phyloP scores from a whole-genome alignment of 1,140 invertebrate species.

The Orius insidiosus region DNA sequence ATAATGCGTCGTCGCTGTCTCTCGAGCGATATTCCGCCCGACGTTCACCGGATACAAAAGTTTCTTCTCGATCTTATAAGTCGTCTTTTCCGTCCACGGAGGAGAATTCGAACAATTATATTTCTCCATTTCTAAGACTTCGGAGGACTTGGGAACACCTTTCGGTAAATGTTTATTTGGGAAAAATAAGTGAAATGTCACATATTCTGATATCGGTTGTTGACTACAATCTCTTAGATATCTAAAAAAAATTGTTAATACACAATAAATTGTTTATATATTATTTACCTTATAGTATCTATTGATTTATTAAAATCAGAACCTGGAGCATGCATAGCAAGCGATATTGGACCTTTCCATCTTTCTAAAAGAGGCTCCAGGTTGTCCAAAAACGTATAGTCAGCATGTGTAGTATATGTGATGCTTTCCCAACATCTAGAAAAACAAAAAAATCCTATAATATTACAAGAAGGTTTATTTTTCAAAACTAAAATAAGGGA shows the following conservation, averaged over 20 bases:
- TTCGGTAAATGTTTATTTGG: slow-evolving; percentile 67
- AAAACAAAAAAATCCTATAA: neutral
- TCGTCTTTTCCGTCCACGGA: slow-evolving; percentile 48
- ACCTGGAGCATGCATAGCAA: slow-evolving; percentile 50
- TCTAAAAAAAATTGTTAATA: slow-evolving; percentile 16
- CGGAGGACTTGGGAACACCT: slow-evolving; percentile 47
- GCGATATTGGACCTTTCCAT: slow-evolving; percentile 48
- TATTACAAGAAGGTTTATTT: neutral
- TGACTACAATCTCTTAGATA: slow-evolving; percentile 36
- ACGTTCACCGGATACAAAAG: slow-evolving; percentile 77
- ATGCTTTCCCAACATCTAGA: slow-evolving; percentile 67
- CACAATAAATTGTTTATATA: neutral
- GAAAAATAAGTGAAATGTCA: slow-evolving; percentile 77
- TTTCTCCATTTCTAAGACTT: slow-evolving; percentile 35
- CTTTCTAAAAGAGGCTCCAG: slow-evolving; percentile 59
- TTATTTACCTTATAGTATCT: slow-evolving; percentile 27
- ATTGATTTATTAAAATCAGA: slow-evolving; percentile 38
- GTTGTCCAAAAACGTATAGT: slow-evolving; percentile 81
- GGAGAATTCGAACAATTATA: slow-evolving; percentile 50
- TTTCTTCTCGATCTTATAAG: slow-evolving; percentile 63
- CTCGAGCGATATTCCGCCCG: slow-evolving; percentile 66
- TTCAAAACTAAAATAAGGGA: too few species aligned
- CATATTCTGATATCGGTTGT: slow-evolving; percentile 48
- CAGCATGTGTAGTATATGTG: slow-evolving; percentile 83
- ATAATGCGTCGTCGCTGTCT: slow-evolving; percentile 63